These are phyloP conservation scores for Syrista parreyssii DNA, from an alignment of 2,888 invertebrate genomes.

Conservation along the genomic window DNA sequence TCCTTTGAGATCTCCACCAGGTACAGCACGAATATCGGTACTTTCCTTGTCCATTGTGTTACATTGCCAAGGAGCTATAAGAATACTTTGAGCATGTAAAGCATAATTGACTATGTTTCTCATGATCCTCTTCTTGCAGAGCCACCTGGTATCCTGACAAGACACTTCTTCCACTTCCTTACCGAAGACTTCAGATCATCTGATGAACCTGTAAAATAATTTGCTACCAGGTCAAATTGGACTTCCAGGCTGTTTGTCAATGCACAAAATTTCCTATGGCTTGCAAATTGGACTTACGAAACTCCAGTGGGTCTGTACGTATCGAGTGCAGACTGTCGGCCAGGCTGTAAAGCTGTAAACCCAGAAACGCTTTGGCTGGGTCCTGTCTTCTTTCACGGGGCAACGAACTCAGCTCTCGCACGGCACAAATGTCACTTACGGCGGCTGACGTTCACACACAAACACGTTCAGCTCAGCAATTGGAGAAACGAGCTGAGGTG, in stretches of 20 bases:
- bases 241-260: not conserved
- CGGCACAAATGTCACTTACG: conserved; percentile 9
- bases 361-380: conserved; percentile 47
- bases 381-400: conserved; percentile 49
- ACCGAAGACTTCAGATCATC: too few relatives aligned
- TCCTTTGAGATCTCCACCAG: not conserved
- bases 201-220: too few relatives aligned
- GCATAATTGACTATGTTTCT: not conserved
- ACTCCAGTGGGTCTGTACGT: not conserved
- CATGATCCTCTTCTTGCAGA: not conserved
- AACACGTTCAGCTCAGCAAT: conserved; percentile 6
- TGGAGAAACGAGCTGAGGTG: conserved; percentile 1
- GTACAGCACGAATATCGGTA: not conserved
- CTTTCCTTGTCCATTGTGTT: not conserved
- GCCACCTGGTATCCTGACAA: not conserved
- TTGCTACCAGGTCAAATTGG: too few relatives aligned
- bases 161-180: not conserved
- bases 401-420: conserved; percentile 49
- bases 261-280: not conserved
- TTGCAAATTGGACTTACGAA: not conserved
- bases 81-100: not conserved
- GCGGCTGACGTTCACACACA: conserved; percentile 15
- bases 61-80: not conserved
- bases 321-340: not conserved
- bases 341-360: conserved; percentile 38